Evolutionary conservation across 2,113 vertebrate genomes (phyloP), one percentile per base, ranked within the genome.

Genomic region (Forbesichthys agassizii): DNA sequence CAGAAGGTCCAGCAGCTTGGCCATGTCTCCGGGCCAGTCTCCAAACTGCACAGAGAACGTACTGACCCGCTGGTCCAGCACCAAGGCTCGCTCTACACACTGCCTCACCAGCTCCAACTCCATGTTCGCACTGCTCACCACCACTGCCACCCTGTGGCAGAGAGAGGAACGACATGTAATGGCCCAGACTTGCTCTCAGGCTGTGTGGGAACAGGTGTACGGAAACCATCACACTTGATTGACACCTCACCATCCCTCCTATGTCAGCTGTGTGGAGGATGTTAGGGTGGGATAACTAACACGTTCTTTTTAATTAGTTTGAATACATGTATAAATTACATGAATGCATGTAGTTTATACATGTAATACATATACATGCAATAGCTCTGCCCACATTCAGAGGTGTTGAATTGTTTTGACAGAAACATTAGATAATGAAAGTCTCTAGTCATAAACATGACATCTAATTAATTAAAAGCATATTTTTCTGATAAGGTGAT

Each of bases 101-200:
- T 94, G 92, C 4, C 93, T 90, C 75, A 95, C 73, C 77, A 96
- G 78, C 71, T 92, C 88, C 55, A 95, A 70, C 36, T 95, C 94
- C 91, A 96, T 85, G 83, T 95, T 96, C 14, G 94, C 95, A 48
- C 95, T 95, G 90, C 93, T 94, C 67, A 95, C 85, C 75, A 94
- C 89, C 10, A 97, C 85, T 3, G 91, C 93, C n/a, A 96, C 95
- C 87, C 96, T 97, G 65, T 56, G 89, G 16, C 20, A 52, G 10
- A 73, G 13, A 65, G 9, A 56, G 33, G 10, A 51, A 12, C 8
- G 48, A 51, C 13, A 51, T 51, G 49, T 51, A 51, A 51, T 10
- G 49, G 3, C 13, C 5, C 3, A 12, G 49, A 11, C 49, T 9
- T 12, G 5, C 10, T 51, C 3, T 51, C 13, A 14, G 49, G 10